Evolutionary conservation across 1,140 invertebrate genomes (phyloP).

Genomic region (Caerostris darwini): DNA sequence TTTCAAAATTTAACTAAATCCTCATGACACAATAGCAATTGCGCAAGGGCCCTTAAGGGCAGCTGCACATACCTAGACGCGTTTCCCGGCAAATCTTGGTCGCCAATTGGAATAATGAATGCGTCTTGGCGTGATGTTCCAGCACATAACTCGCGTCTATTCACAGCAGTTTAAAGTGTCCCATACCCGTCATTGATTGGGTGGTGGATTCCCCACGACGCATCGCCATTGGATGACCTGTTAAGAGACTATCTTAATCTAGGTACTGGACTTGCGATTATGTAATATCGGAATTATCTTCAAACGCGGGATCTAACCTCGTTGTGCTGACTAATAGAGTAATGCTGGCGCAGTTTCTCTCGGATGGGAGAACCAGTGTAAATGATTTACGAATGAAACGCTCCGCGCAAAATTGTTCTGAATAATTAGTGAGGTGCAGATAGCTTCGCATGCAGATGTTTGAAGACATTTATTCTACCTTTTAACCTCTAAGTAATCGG

Average conservation of each 20-base stretch:
- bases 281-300: not conserved
- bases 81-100: not conserved
- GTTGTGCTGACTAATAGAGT: not conserved
- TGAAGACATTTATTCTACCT: too few relatives aligned
- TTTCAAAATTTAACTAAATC: not conserved
- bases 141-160: not conserved
- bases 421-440: not conserved
- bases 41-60: not conserved
- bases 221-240: not conserved
- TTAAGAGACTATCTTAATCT: not conserved
- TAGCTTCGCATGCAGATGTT: too few relatives aligned
- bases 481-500: too few relatives aligned
- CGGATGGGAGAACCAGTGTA: not conserved
- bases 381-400: not conserved
- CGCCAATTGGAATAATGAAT: not conserved
- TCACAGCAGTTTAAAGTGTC: not conserved
- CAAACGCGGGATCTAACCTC: not conserved
- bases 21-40: not conserved
- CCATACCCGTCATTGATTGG: not conserved
- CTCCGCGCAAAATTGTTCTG: not conserved
- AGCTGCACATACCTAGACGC: not conserved
- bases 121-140: not conserved
- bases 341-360: not conserved
- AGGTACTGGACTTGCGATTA: not conserved
- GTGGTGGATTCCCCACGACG: not conserved